These are phyloP conservation scores for Alosa sapidissima DNA, from an alignment of 2,797 vertebrate genomes.

Conservation along the genomic window DNA sequence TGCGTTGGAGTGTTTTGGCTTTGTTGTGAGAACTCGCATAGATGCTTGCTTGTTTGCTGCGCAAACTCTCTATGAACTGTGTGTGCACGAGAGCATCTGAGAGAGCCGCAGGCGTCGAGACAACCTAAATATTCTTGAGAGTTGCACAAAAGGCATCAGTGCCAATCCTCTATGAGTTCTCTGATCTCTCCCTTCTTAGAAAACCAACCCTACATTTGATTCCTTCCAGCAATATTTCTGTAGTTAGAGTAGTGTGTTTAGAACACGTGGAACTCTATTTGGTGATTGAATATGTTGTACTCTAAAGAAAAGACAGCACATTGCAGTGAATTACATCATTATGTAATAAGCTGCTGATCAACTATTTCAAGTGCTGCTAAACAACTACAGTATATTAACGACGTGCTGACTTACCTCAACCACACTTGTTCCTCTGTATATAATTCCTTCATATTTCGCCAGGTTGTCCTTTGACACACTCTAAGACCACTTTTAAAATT, in stretches of 20 bases:
- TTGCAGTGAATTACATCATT: too few species aligned
- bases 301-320: background rate
- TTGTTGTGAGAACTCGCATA: conserved; percentile 22
- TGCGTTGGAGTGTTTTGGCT: background rate
- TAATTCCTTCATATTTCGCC: too few species aligned
- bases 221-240: background rate
- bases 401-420: too few species aligned
- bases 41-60: conserved; percentile 22
- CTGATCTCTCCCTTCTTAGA: background rate
- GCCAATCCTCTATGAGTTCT: conserved; percentile 2
- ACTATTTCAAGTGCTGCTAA: too few species aligned
- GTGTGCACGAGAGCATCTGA: background rate
- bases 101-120: conserved; percentile 42
- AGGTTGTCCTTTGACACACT: too few species aligned
- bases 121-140: conserved; percentile 37
- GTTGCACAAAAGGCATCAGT: conserved; percentile 34
- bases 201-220: background rate
- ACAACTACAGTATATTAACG: too few species aligned
- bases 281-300: background rate
- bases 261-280: background rate
- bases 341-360: too few species aligned
- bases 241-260: background rate
- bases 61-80: conserved; percentile 57
- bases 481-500: too few species aligned
- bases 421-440: too few species aligned